A percentile compares a stretch with the other conserved stretches of the same genome.
Conservation (phyloP, 2,113 vertebrate species). For the Ceyx melanurus region DNA sequence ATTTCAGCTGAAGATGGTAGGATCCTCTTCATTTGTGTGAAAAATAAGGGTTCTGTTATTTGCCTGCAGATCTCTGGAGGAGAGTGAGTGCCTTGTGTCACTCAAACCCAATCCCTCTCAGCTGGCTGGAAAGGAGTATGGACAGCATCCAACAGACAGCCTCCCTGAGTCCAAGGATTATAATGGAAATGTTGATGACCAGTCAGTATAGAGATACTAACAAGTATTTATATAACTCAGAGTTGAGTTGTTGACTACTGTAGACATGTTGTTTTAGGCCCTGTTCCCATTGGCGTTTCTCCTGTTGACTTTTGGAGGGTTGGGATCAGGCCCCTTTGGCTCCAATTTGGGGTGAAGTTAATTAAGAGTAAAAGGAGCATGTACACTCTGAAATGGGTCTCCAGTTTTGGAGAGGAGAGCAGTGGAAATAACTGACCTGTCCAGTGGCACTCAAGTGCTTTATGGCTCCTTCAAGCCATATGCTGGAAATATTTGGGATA, state of each 20-base stretch:
- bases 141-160: background rate
- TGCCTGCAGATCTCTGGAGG: background rate
- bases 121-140: background rate
- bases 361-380: background rate
- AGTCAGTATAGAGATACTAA: background rate
- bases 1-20: background rate
- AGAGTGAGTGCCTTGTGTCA: background rate
- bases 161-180: background rate
- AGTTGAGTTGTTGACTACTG: constrained; percentile 22
- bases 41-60: background rate
- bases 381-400: background rate
- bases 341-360: background rate
- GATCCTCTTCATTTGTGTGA: background rate
- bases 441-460: background rate
- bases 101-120: background rate
- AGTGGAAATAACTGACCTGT: background rate
- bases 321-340: constrained; percentile 11
- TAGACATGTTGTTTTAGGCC: constrained; percentile 14
- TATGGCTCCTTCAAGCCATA: background rate
- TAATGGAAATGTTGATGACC: constrained; percentile 1
- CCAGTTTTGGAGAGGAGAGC: background rate
- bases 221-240: background rate
- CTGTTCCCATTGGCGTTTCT: background rate
- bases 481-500: background rate
- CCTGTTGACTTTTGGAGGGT: background rate